Base-by-base conservation (phyloP, 2,797 vertebrate species). In the Fistularia commersonii region DNA sequence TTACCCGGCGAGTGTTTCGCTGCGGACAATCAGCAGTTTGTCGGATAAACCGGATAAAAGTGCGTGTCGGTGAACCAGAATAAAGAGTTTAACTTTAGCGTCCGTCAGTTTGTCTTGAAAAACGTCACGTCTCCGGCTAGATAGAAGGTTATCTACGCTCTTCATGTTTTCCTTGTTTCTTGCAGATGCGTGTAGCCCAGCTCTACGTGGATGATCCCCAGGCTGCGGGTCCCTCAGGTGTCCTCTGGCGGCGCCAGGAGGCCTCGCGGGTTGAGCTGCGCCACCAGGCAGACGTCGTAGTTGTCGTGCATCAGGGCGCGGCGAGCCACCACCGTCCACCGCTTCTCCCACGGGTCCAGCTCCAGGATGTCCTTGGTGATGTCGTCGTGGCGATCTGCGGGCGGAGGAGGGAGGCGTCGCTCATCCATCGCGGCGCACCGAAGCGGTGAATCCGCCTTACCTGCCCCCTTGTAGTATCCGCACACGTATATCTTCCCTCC, bases 291-390 rank as follows among this genome's bases (percentile, higher is more conserved):
- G 45, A 97, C 93, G 0, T 99, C 97, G 0, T 99, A 99, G 76
- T 87, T 94, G 83, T 99, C 94, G 0, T 99, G 97, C 97, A 99
- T 99, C 79, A 96, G 91, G 66, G 89, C 93, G 0, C 84, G 68
- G 34, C 91, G 72, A 57, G 93, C 92, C 36, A 93, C 89, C 36
- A 93, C 92, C 0, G 92, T 97, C 97, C 97, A 99, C 43, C 91
- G 90, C 57, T 94, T 95, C 54, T 97, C 93, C 93, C 93, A 93
- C 0, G 94, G 94, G 50, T 99, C 92, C 72, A 99, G 75, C 80
- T 97, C 94, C 41, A 99, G 71, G 79, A 99, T 95, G 76, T 98
- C 94, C 74, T 98, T 99, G 55, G 89, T 92, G 74, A 99, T 97
- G 41, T 92, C 85, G 57, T 99, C 95, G 3, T 98, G 93, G 0